Evolutionary conservation across 2,888 invertebrate species (phyloP), one percentile per base, ranked within the genome.

Genomic region (Caenorhabditis zanzibari): DNA sequence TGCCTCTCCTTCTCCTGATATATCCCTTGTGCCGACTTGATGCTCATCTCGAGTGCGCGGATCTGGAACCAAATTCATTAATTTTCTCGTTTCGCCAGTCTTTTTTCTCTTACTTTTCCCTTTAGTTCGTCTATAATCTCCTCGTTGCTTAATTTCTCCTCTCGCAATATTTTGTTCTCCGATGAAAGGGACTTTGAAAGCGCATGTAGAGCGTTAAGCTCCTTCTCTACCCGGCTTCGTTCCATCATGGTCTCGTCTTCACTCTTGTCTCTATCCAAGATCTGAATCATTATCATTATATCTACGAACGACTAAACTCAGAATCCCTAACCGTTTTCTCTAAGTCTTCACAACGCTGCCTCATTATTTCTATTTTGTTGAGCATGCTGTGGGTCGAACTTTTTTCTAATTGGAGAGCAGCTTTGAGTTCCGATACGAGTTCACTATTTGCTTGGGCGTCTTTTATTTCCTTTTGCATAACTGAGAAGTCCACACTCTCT

Each of bases 151-250:
- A 87, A 38, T 58, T 88, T 89, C 64, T 91, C 90, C 71, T 91
- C 90, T 24, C 91, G 74, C 22, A 91, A 64, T 9, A 87, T 73
- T 44, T 87, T 86, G 68, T 91, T 91, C 73, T 91, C 91, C 28
- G 87, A 85, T 32, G 90, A 86, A n/a, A 91, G 68, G 10, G 90
- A 89, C 73, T 82, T 85, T 12, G 87, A 85, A 19, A 87, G 64
- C 6, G 87, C 91, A 68, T 90, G 88, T 26, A 91, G 74, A 6
- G 90, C 91, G 41, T 91, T 90, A 59, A 91, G 73, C 71, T 91
- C 91, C 71, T 88, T 85, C 66, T 90, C 90, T 9, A 89, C 84
- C n/a, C 89, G 82, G 16, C 26, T 49, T 38, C 88, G 81, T 71
- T 87, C 84, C 7, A 68, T 81, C 7, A 86, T 75, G n/a, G 81